These are phyloP conservation scores for Pachypanchax playfairii DNA, from an alignment of 2,113 vertebrate species.

Conservation along the genomic window DNA sequence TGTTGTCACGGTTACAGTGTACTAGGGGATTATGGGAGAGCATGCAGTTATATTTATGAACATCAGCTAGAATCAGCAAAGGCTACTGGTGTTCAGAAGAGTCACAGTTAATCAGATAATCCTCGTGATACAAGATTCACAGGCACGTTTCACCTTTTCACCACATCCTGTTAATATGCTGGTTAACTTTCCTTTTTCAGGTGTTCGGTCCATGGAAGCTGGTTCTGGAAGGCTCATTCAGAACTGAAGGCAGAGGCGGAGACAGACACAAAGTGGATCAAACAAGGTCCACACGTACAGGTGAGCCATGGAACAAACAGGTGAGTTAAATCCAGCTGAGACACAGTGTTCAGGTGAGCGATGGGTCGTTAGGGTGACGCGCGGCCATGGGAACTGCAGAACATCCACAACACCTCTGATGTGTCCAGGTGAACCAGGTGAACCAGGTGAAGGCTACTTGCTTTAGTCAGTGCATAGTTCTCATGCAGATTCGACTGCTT, in stretches of 20 bases:
- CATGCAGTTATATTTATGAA: constrained; percentile 97
- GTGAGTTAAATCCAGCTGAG: no score
- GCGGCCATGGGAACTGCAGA: no score
- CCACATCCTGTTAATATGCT: constrained; percentile 98
- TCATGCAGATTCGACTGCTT: constrained; percentile 97
- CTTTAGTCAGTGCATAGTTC: constrained; percentile 97
- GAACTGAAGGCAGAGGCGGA: constrained; percentile 92
- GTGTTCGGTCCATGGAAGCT: constrained; percentile 89
- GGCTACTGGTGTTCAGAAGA: constrained; percentile 96
- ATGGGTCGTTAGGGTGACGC: no score
- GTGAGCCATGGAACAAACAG: no score
- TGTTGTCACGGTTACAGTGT: constrained; percentile 89
- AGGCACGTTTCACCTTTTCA: constrained; percentile 92
- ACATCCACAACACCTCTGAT: no score
- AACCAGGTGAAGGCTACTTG: constrained; percentile 56
- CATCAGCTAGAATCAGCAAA: constrained; percentile 96
- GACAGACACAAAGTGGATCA: background rate
- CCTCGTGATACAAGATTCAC: constrained; percentile 97
- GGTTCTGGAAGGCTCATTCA: constrained; percentile 85
- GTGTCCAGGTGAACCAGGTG: background rate
- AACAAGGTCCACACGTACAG: background rate
- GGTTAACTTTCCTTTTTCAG: constrained; percentile 83
- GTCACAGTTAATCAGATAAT: constrained; percentile 74
- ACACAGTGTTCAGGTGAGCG: no score
- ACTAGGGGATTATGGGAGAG: constrained; percentile 93